Conservation (phyloP, 2,113 vertebrate genomes). For the Garra rufa region DNA sequence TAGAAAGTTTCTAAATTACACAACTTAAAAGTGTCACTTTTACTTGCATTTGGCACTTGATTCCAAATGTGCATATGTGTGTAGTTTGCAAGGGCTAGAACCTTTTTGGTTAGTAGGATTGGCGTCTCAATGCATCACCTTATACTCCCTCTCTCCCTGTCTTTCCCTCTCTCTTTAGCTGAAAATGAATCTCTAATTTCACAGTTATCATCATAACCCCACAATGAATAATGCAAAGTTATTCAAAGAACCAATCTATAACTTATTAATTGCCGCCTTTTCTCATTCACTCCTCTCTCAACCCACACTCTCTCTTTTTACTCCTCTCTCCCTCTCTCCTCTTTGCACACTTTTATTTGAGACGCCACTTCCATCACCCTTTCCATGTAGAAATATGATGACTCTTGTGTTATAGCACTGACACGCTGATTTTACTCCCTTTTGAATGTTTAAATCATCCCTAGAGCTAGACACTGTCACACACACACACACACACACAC, state of each 20-base stretch:
- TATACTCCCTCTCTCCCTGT: constrained; percentile 30
- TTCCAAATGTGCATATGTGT: neutral
- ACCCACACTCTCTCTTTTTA: neutral
- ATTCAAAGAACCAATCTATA: constrained; percentile 53
- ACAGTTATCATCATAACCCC: constrained; percentile 57
- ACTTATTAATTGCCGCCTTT: constrained; percentile 52
- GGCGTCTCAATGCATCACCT: neutral
- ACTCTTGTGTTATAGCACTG: constrained; percentile 49
- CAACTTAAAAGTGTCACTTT: too few relatives aligned
- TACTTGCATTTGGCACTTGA: neutral
- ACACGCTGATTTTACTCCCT: constrained; percentile 40
- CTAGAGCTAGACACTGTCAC: constrained; percentile 23
- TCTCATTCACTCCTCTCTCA: constrained; percentile 22
- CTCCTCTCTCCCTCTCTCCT: neutral
- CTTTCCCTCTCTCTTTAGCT: constrained; percentile 27
- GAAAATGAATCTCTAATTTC: constrained; percentile 58
- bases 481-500: constrained; percentile 43
- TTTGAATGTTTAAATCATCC: constrained; percentile 54
- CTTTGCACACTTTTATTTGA: constrained; percentile 20
- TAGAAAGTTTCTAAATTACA: neutral
- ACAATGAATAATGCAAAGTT: constrained; percentile 58
- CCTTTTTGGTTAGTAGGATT: neutral
- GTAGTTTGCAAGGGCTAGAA: neutral
- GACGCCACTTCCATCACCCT: constrained; percentile 35
- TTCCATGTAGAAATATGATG: constrained; percentile 51